phyloP scores from a whole-genome alignment of 2,113 vertebrate species.

The Caretta caretta region DNA sequence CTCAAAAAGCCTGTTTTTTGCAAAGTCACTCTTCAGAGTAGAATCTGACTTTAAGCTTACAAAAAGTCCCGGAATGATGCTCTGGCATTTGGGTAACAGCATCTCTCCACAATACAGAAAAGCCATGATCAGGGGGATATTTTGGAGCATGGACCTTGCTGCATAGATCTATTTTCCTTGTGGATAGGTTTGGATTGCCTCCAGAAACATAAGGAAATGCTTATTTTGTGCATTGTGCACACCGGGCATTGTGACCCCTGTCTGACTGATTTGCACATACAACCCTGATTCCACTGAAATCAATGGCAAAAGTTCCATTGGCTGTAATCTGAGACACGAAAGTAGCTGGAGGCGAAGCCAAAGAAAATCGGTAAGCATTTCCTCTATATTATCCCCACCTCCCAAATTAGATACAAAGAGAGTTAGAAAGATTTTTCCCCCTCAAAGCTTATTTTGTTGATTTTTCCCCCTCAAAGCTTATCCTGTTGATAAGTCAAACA shows the following conservation, averaged over 20 bases:
- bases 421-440: neutral
- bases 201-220: neutral
- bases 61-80: fast-evolving
- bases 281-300: fast-evolving
- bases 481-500: neutral
- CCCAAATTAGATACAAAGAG: neutral
- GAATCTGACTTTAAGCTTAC: neutral
- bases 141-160: fast-evolving
- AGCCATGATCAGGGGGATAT: neutral
- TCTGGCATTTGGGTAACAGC: neutral
- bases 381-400: neutral
- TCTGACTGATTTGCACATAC: neutral
- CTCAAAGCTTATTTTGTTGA: slow-evolving; percentile 15
- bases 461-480: neutral
- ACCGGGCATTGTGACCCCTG: fast-evolving
- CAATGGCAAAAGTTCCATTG: neutral
- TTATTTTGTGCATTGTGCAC: too few species aligned
- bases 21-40: neutral
- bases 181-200: neutral
- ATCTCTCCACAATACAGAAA: neutral
- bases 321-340: neutral
- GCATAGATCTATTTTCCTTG: neutral
- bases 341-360: neutral
- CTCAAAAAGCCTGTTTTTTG: too few species aligned
- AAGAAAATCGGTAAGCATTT: neutral